Evolutionary conservation across 1,140 invertebrate species (phyloP), one percentile per base, ranked within the genome.

Genomic region (Pseudomyrmex cubaensis): DNA sequence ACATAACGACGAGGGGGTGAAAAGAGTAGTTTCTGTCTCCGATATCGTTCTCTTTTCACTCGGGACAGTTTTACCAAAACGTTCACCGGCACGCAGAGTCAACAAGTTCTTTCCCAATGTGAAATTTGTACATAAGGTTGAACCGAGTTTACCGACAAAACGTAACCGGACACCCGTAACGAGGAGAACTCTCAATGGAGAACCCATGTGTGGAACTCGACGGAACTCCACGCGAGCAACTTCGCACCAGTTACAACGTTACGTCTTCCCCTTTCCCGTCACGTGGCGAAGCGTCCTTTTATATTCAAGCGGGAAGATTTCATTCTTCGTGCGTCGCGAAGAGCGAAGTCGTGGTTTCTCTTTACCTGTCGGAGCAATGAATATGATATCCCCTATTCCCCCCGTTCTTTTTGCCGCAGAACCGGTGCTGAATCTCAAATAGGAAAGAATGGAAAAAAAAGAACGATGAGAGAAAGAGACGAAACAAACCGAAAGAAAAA

Each of bases 61-160:
- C 35, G 35, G 3, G 9, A 78, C 15, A n/a, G 22, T 80, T 50
- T 80, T 50, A 80, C 15, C 15, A 15, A 54, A 52, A 69, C 15
- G 0, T 69, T 69, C 35, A 46, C 9, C 35, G 56, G 15, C 73
- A 20, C 35, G 13, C 17, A 12, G 12, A 56, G 48, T 76, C 74
- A 76, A 76, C 74, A 76, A 64, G 61, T 64, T 63, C 48, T 66
- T 12, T n/a, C 74, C n/a, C n/a, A 54, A 46, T 7, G 12, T 76
- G 57, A 10, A 78, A 76, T 54, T 76, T 76, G 8, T 64, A 56
- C n/a, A 50, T 59, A 50, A 70, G 35, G 2, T n/a, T 12, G 44
- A 50, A 17, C 20, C 2, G 64, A 84, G 75, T 82, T 82, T 82
- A 64, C 48, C 72, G 64, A 69, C 75, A 63, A 70, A 69, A 84